Percentiles rank a stretch among this genome's conserved stretches.
Evolutionary conservation across 2,113 vertebrate genomes (phyloP).

Genomic region (Rhombomys opimus): DNA sequence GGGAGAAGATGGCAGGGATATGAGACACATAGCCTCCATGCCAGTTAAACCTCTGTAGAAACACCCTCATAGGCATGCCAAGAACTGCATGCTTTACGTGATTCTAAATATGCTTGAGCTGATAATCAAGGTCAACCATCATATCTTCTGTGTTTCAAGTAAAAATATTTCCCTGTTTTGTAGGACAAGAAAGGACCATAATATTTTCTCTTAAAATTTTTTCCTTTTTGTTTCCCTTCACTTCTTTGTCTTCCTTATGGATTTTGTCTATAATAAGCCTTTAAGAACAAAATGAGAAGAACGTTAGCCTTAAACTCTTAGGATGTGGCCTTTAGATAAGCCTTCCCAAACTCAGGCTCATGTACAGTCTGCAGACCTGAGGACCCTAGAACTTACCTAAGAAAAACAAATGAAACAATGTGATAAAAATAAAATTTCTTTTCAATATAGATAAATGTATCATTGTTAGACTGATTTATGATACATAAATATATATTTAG

Average conservation of each 20-base stretch:
- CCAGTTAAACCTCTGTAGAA: background rate
- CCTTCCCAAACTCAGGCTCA: background rate
- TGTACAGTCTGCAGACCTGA: background rate
- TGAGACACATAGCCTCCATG: fast-evolving
- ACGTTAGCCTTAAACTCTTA: background rate
- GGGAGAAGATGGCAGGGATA: background rate
- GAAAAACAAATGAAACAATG: background rate
- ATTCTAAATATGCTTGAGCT: background rate
- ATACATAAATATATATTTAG: background rate
- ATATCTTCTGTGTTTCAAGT: background rate
- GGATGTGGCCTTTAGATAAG: background rate
- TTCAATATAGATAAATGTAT: background rate
- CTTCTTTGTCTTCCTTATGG: background rate
- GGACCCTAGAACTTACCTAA: too few species aligned
- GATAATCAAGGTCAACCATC: background rate
- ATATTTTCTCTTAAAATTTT: background rate
- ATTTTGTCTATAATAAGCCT: background rate
- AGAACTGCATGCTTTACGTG: background rate
- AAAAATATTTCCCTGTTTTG: background rate
- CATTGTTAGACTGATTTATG: background rate
- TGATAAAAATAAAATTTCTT: background rate
- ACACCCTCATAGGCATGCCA: background rate
- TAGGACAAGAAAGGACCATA: background rate
- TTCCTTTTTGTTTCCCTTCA: background rate
- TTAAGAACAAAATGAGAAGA: background rate